A percentile compares a stretch with the other conserved stretches of the same genome.
phyloP scores from a whole-genome alignment of 23 tunicate genomes.

The Trididemnum clinides region DNA sequence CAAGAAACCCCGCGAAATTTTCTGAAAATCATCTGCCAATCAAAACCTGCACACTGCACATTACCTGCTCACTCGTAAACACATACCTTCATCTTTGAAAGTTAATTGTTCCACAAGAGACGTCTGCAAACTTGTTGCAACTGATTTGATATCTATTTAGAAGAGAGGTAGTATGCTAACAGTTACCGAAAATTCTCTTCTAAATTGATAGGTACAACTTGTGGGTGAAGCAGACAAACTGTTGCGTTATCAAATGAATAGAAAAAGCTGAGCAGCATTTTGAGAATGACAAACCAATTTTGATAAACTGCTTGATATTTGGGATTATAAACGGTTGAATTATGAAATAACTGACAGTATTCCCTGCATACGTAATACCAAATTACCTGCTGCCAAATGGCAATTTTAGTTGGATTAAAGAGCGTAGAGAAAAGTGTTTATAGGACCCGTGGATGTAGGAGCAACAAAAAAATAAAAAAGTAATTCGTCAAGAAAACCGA shows the following conservation, averaged over 20 bases:
- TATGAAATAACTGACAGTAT: not conserved
- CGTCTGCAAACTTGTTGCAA: not conserved
- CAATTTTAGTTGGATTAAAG: not conserved
- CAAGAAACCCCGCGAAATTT: not conserved
- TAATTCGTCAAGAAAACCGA: not conserved
- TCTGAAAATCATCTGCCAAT: not conserved
- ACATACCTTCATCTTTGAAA: not conserved
- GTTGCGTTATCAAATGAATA: not conserved
- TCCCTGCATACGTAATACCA: not conserved
- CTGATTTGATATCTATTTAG: constrained; percentile 3
- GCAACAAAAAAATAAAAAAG: constrained; percentile 5
- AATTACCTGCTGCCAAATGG: not conserved
- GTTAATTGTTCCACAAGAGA: not conserved
- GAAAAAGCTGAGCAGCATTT: not conserved
- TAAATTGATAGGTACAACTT: not conserved
- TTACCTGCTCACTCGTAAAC: not conserved
- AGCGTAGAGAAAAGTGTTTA: not conserved
- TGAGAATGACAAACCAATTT: not conserved
- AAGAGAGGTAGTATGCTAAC: not conserved
- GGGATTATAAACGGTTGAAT: not conserved
- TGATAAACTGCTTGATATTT: constrained; percentile 3
- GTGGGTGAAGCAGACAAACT: not conserved
- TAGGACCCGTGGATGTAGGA: not conserved
- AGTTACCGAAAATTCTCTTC: not conserved
- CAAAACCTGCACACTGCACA: not conserved